Evolutionary conservation across 2,888 invertebrate species (phyloP).

Genomic region (Drosophila multiciliata): DNA sequence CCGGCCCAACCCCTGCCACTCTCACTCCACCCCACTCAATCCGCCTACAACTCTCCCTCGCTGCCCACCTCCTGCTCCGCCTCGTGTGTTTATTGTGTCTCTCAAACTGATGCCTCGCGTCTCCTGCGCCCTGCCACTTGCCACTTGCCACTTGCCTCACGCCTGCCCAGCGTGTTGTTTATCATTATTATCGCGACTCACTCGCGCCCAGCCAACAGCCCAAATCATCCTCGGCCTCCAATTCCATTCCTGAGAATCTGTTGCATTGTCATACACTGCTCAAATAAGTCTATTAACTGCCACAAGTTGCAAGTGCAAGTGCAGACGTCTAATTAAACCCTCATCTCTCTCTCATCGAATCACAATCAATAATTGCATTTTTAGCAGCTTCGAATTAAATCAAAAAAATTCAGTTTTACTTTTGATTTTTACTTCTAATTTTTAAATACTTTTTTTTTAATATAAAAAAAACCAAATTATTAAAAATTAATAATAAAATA

Average conservation of each 20-base stretch:
- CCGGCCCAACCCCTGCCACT: neutral
- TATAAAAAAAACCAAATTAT: neutral
- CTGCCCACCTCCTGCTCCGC: too few species aligned
- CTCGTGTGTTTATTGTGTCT: conserved; percentile 14
- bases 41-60: neutral
- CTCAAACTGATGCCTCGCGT: conserved; percentile 28
- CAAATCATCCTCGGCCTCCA: conserved; percentile 21
- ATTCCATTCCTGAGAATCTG: neutral
- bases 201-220: conserved; percentile 47
- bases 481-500: neutral
- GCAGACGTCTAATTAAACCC: too few species aligned
- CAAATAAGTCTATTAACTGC: conserved; percentile 15
- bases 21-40: neutral
- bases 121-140: conserved; percentile 1
- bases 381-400: neutral
- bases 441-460: neutral
- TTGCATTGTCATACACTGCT: conserved; percentile 22
- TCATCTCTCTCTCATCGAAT: neutral
- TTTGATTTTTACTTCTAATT: too few species aligned
- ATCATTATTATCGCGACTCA: conserved; percentile 71
- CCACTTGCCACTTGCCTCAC: conserved; percentile 30
- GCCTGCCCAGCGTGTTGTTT: conserved; percentile 58
- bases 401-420: neutral
- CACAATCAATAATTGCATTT: neutral
- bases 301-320: neutral